phyloP scores from a whole-genome alignment of 2,113 vertebrate species.

The Formicarius rufipectus region DNA sequence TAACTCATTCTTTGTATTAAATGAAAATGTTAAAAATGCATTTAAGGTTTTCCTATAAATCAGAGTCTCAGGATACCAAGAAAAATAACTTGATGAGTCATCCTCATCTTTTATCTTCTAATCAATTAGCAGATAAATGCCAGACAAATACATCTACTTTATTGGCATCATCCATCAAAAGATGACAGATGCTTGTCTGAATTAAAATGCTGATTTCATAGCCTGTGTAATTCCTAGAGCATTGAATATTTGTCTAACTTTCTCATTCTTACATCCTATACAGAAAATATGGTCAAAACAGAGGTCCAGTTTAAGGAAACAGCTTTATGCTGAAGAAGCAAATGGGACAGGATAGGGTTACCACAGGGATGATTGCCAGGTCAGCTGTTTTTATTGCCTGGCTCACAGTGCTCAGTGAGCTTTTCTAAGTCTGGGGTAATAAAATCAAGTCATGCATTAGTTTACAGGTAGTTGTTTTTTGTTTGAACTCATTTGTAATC shows the following conservation, averaged over 20 bases:
- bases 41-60: not conserved
- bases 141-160: not conserved
- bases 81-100: not conserved
- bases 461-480: not conserved
- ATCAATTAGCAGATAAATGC: not conserved
- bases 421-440: not conserved
- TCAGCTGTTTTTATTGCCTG: not conserved
- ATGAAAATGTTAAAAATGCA: not conserved
- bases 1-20: not conserved
- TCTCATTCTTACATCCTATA: not conserved
- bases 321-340: not conserved
- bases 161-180: not conserved
- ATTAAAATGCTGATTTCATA: not conserved
- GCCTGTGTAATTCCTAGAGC: not conserved
- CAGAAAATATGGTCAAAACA: not conserved
- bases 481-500: not conserved
- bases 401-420: not conserved
- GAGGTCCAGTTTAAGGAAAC: not conserved
- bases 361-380: not conserved
- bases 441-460: not conserved
- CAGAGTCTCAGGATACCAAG: not conserved
- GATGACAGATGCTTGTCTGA: not conserved
- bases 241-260: not conserved
- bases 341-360: not conserved
- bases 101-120: not conserved